Percentiles rank a stretch among this genome's conserved stretches.
These are phyloP conservation scores for Drosophila meridiana DNA, from an alignment of 2,888 invertebrate genomes.

Conservation along the genomic window DNA sequence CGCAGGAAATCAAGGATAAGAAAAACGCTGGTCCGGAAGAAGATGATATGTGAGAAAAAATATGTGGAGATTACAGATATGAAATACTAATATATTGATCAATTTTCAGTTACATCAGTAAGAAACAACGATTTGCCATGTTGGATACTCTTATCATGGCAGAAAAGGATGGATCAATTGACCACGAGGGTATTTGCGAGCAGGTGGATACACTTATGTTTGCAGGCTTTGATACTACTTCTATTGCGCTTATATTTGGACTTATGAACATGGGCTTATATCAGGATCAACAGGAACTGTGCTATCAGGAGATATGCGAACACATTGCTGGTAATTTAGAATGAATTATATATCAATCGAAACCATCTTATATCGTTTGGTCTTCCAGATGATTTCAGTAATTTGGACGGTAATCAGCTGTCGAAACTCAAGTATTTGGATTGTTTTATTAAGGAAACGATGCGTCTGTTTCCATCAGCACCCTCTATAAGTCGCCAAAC, in stretches of 20 bases:
- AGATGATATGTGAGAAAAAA: conserved; percentile 47
- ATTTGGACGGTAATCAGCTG: conserved; percentile 51
- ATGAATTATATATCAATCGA: background rate
- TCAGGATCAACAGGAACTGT: conserved; percentile 71
- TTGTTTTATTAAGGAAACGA: conserved; percentile 65
- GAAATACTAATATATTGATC: background rate
- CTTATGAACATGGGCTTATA: conserved; percentile 75
- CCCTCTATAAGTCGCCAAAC: conserved; percentile 87
- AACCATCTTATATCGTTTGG: background rate
- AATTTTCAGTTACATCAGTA: conserved; percentile 53
- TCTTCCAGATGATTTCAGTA: conserved; percentile 60
- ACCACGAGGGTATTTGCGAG: conserved; percentile 87
- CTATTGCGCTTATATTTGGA: conserved; percentile 73
- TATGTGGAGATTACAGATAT: background rate
- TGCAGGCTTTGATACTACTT: conserved; percentile 75
- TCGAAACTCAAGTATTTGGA: conserved; percentile 62
- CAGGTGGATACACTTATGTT: conserved; percentile 90
- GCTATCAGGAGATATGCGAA: conserved; percentile 72
- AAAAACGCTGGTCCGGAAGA: conserved; percentile 15
- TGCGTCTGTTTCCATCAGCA: conserved; percentile 88
- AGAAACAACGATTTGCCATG: conserved; percentile 78
- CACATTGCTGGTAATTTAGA: conserved; percentile 62
- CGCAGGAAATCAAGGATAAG: conserved; percentile 36
- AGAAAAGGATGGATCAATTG: conserved; percentile 73
- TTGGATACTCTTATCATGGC: conserved; percentile 76